Evolutionary conservation across 2,888 invertebrate genomes (phyloP), one percentile per base, ranked within the genome.

Genomic region (Chalcis sispes): DNA sequence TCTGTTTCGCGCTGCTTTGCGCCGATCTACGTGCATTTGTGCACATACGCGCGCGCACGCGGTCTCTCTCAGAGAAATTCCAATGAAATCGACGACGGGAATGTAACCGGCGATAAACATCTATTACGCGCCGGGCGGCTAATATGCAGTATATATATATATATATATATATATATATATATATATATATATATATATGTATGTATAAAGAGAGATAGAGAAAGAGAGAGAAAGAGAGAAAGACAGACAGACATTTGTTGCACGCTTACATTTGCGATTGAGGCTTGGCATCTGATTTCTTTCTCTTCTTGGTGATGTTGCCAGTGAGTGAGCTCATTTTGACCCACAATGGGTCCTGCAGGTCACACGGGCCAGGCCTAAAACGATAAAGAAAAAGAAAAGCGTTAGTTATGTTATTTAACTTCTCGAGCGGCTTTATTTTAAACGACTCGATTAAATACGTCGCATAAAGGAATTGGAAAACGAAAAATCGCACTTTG

Each of bases 301-400:
- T 91, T 87, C 91, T 90, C 88, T 91, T 92, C 89, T 92, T 92
- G 83, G 90, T 90, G 88, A 89, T 90, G 88, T 91, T 90, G 90
- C 92, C 91, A 89, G 90, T 89, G 90, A 92, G 92, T 91, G 93
- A 92, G 92, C 93, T 95, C 94, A 95, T 95, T 93, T 95, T 93
- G 93, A 93, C 92, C 94, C 94, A 93, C 92, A 92, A 92, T 91
- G 94, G 94, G 93, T 94, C 94, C 91, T 93, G 94, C 91, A 95
- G 93, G 91, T 95, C 95, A 94, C 95, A 94, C 92, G 95, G 95
- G 93, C 95, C 94, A 92, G 95, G 93, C 94, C 96, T 96, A n/a
- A n/a, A n/a, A n/a, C n/a, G n/a, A 92, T 82, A 93, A 94, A 81
- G 79, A 82, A 82, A 72, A 82, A 50, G 36, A 48, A 48, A 62